These are phyloP conservation scores for Penaeus monodon DNA, from an alignment of 2,888 invertebrate species.

Conservation along the genomic window DNA sequence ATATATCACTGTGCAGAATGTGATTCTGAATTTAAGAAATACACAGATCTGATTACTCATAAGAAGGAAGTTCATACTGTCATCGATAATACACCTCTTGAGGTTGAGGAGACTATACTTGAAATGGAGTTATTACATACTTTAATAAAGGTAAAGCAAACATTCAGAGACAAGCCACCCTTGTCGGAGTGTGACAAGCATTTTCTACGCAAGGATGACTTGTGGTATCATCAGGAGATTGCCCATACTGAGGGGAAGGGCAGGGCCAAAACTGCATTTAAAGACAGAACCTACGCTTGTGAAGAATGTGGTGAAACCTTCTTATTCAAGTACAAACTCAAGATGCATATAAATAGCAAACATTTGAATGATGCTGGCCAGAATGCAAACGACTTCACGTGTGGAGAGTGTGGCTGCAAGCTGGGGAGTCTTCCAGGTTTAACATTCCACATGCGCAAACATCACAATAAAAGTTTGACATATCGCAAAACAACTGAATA, in stretches of 20 bases:
- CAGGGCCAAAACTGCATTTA: slow-evolving; percentile 63
- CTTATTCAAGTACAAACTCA: slow-evolving; percentile 64
- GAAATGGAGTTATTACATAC: slow-evolving; percentile 64
- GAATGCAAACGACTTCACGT: slow-evolving; percentile 64
- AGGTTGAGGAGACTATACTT: slow-evolving; percentile 63
- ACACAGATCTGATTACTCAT: slow-evolving; percentile 61
- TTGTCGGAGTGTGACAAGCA: slow-evolving; percentile 64
- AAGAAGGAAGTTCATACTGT: slow-evolving; percentile 63
- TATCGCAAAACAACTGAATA: slow-evolving; percentile 63
- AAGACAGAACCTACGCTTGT: slow-evolving; percentile 63
- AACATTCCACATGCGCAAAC: slow-evolving; percentile 65
- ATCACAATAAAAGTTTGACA: slow-evolving; percentile 62
- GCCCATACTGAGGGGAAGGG: slow-evolving; percentile 64
- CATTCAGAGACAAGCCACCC: slow-evolving; percentile 62
- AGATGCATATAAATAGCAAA: slow-evolving; percentile 65
- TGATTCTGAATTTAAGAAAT: slow-evolving; percentile 62
- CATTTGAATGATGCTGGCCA: slow-evolving; percentile 65
- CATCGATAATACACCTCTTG: slow-evolving; percentile 61
- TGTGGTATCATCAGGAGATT: slow-evolving; percentile 64
- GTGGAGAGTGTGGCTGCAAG: slow-evolving; percentile 65
- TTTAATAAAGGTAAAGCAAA: slow-evolving; percentile 65
- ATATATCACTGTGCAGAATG: slow-evolving; percentile 63
- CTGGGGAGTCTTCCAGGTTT: slow-evolving; percentile 64
- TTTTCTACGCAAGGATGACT: slow-evolving; percentile 64
- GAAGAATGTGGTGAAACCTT: slow-evolving; percentile 65